phyloP scores from a whole-genome alignment of 1,140 invertebrate species.

The Drosophila chauvacae region DNA sequence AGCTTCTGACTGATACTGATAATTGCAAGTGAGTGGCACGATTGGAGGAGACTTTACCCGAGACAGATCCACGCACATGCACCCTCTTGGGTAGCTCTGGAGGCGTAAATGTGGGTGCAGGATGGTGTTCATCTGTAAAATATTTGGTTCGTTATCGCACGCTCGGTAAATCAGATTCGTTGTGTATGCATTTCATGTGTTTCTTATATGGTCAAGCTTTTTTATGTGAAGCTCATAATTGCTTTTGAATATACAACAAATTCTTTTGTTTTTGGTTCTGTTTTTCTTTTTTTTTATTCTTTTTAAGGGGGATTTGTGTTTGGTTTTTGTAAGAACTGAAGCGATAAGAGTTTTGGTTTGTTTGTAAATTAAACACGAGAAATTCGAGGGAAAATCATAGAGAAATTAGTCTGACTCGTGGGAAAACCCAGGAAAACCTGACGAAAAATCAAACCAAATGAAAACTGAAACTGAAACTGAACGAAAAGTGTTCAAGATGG shows the following conservation, averaged over 20 bases:
- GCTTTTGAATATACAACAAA: constrained; percentile 51
- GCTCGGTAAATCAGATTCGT: constrained; percentile 57
- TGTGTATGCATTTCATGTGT: constrained; percentile 55
- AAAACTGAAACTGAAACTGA: constrained; percentile 37
- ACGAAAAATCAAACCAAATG: constrained; percentile 27
- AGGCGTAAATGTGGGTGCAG: constrained; percentile 97
- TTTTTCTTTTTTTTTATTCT: constrained; percentile 10
- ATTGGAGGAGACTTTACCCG: constrained; percentile 78
- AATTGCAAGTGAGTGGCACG: constrained; percentile 19
- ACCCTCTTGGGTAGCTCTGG: constrained; percentile 98
- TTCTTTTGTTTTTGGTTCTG: constrained; percentile 52
- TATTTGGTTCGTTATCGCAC: constrained; percentile 83
- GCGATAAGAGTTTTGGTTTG: constrained; percentile 45
- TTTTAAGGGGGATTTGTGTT: constrained; percentile 47
- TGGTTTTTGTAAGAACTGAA: constrained; percentile 57
- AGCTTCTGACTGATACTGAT: constrained; percentile 42
- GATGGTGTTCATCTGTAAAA: constrained; percentile 97
- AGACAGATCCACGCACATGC: constrained; percentile 95
- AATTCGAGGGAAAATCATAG: constrained; percentile 59
- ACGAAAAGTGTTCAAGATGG: constrained; percentile 56
- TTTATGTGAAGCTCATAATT: constrained; percentile 65
- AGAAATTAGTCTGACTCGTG: constrained; percentile 45
- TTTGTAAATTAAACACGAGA: constrained; percentile 46
- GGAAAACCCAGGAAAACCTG: constrained; percentile 45
- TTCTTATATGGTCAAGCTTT: constrained; percentile 48